Conservation (phyloP, 2,888 invertebrate genomes). For the Melinaea marsaeus region DNA sequence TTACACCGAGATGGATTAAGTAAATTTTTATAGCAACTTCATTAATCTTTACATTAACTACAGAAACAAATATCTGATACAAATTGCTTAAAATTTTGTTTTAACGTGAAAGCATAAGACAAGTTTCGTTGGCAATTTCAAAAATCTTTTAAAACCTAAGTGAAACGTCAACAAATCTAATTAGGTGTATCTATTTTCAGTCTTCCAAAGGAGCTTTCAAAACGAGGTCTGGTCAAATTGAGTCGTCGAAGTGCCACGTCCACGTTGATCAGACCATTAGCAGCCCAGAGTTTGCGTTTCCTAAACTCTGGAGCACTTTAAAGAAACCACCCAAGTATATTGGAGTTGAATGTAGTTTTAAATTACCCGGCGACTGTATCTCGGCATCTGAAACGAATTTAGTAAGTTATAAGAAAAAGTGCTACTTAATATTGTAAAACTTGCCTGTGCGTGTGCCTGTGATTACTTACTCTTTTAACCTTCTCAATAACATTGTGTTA, state of each 20-base stretch:
- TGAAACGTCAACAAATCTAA: neutral
- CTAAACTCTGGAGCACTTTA: conserved; percentile 28
- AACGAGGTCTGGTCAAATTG: conserved; percentile 34
- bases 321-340: conserved; percentile 25
- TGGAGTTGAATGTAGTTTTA: conserved; percentile 26
- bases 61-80: neutral
- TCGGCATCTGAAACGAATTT: conserved; percentile 51
- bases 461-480: no score
- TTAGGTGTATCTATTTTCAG: conserved; percentile 31
- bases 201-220: conserved; percentile 35
- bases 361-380: conserved; percentile 36
- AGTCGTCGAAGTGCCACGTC: conserved; percentile 31
- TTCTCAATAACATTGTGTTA: no score
- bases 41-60: neutral
- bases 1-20: no score
- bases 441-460: no score
- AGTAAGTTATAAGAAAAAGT: conserved; percentile 31
- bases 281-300: conserved; percentile 39
- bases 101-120: neutral
- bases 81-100: neutral
- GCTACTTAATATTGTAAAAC: no score
- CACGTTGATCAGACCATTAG: conserved; percentile 44
- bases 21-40: no score
- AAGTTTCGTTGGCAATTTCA: no score
- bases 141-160: no score